Conservation (phyloP, 2,797 vertebrate species). For the Strix occidentalis region DNA sequence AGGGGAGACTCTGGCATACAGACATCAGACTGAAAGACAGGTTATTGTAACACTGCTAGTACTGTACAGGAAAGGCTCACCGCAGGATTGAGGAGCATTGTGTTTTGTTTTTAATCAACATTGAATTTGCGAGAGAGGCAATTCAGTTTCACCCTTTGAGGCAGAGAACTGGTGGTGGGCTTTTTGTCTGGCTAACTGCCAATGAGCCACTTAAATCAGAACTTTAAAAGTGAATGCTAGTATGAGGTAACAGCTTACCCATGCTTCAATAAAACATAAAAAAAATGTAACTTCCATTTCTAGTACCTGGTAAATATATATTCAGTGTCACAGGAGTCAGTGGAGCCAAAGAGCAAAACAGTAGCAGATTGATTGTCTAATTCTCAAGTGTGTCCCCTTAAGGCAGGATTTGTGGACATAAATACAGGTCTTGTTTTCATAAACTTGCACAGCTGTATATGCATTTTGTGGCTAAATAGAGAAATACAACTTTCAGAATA, state of each 20-base stretch:
- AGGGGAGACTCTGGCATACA: no score
- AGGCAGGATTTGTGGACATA: neutral
- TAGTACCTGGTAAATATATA: neutral
- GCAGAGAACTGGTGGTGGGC: neutral
- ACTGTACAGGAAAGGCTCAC: neutral
- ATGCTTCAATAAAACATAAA: neutral
- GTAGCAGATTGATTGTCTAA: neutral
- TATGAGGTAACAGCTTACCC: neutral
- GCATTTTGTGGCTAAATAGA: neutral
- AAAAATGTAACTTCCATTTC: neutral
- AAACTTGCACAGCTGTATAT: neutral
- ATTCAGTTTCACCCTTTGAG: neutral
- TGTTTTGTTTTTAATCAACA: neutral
- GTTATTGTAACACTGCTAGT: neutral
- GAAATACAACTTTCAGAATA: neutral
- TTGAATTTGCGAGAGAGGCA: neutral
- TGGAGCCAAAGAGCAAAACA: neutral
- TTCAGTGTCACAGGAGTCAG: neutral
- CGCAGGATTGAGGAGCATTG: neutral
- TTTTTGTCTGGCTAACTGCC: neutral
- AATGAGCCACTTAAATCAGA: neutral
- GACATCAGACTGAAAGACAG: neutral
- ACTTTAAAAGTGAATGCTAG: neutral
- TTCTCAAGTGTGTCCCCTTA: neutral
- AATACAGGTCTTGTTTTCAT: neutral